Evolutionary conservation across 1,140 invertebrate genomes (phyloP).

Genomic region (Parasteatoda tepidariorum): DNA sequence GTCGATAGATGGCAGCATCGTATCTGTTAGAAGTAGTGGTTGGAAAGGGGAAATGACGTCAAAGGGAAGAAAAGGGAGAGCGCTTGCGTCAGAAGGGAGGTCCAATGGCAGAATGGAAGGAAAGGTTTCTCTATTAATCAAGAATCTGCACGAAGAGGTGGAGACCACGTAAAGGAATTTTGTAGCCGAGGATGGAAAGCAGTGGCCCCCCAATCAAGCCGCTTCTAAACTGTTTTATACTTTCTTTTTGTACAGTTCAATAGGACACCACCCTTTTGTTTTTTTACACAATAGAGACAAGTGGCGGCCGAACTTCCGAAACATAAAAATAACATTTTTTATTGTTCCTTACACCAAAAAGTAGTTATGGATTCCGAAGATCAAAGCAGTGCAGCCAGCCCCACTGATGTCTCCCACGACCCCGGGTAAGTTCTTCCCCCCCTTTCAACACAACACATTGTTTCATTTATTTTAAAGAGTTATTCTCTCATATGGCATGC

Average conservation of each 20-base stretch:
- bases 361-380: slow-evolving; percentile 60
- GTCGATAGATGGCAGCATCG: slow-evolving; percentile 20
- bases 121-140: slow-evolving; percentile 27
- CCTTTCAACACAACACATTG: no score
- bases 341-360: no score
- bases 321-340: no score
- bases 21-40: neutral
- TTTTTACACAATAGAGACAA: neutral
- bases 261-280: neutral
- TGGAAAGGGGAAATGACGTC: slow-evolving; percentile 41
- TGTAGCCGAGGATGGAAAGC: slow-evolving; percentile 26
- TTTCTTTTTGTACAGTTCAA: slow-evolving; percentile 31
- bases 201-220: neutral
- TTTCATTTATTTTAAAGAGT: no score
- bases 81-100: slow-evolving; percentile 49
- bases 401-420: slow-evolving; percentile 84
- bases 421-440: slow-evolving; percentile 78
- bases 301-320: no score
- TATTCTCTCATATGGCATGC: no score
- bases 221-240: no score
- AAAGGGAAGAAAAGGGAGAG: slow-evolving; percentile 1
- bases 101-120: slow-evolving; percentile 35
- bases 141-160: neutral
- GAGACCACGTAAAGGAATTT: slow-evolving; percentile 13
- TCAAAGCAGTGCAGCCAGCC: slow-evolving; percentile 56